phyloP scores from a whole-genome alignment of 64 coral and sea anemone genomes.

The Exaiptasia diaphana region DNA sequence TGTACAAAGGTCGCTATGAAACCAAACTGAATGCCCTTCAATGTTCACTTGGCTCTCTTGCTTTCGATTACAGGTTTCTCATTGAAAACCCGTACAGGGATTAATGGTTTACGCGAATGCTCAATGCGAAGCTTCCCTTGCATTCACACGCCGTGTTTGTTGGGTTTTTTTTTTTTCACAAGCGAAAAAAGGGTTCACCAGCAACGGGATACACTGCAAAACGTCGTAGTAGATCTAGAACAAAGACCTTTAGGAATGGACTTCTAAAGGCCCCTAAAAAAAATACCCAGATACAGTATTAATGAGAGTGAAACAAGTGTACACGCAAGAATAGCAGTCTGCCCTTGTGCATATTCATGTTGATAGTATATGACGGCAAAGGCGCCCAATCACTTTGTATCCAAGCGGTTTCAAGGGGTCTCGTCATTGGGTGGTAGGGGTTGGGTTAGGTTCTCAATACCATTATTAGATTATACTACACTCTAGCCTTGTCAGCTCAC shows the following conservation, averaged over 20 bases:
- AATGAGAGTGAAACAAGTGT: background rate
- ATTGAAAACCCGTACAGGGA: background rate
- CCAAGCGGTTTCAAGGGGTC: conserved; percentile 1
- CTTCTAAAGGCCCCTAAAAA: background rate
- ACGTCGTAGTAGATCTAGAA: background rate
- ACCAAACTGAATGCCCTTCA: no score
- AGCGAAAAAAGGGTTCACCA: background rate
- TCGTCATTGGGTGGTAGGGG: background rate
- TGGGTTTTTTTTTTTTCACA: background rate
- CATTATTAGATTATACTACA: conserved; percentile 92
- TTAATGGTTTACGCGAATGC: background rate
- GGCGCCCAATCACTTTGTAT: background rate
- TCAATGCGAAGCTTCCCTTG: background rate
- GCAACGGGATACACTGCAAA: background rate
- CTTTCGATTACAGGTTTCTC: background rate
- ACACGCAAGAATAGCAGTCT: background rate
- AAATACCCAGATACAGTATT: background rate
- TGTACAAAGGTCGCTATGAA: background rate
- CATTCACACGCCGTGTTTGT: background rate
- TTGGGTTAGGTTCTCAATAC: background rate
- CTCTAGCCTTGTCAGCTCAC: conserved; percentile 88
- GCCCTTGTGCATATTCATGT: background rate
- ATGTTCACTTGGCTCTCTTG: background rate
- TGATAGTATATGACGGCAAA: no score
- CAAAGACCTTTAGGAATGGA: background rate